Evolutionary conservation across 1,140 invertebrate species (phyloP).

Genomic region (Nebria ingens): DNA sequence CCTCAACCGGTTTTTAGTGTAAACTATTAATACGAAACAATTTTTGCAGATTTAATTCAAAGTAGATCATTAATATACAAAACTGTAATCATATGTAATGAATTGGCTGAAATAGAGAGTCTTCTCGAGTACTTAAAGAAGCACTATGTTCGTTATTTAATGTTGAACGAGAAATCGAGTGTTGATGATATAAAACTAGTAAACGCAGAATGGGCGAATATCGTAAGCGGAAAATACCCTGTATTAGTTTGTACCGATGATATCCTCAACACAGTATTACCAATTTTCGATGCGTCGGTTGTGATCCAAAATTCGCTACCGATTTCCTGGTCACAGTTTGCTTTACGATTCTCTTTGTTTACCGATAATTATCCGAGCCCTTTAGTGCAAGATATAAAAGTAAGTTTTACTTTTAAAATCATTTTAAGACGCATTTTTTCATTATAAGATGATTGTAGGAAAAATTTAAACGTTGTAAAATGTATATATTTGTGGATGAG

Average conservation of each 20-base stretch:
- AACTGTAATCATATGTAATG: slow-evolving; percentile 26
- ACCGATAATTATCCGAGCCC: slow-evolving; percentile 23
- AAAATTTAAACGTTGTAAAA: slow-evolving; percentile 15
- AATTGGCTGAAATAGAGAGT: slow-evolving; percentile 20
- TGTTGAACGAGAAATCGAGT: slow-evolving; percentile 14
- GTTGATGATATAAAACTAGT: slow-evolving; percentile 19
- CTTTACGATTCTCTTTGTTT: slow-evolving; percentile 24
- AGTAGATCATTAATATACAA: too few species aligned
- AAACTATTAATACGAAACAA: too few species aligned
- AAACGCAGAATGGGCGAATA: slow-evolving; percentile 21
- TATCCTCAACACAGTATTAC: slow-evolving; percentile 20
- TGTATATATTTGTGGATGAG: slow-evolving; percentile 25
- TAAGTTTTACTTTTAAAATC: slow-evolving; percentile 10
- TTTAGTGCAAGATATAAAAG: slow-evolving; percentile 15
- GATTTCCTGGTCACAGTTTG: slow-evolving; percentile 24
- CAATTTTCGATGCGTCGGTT: slow-evolving; percentile 20
- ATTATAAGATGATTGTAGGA: slow-evolving; percentile 15
- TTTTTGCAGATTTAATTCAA: too few species aligned
- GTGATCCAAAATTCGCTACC: slow-evolving; percentile 27
- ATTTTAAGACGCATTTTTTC: slow-evolving; percentile 4
- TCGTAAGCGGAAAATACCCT: slow-evolving; percentile 20
- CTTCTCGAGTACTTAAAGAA: slow-evolving; percentile 18
- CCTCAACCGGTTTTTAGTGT: too few species aligned
- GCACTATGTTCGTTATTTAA: slow-evolving; percentile 20
- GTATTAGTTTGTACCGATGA: slow-evolving; percentile 28